Conservation (phyloP, 1,140 invertebrate genomes). For the Doryteuthis pealeii region DNA sequence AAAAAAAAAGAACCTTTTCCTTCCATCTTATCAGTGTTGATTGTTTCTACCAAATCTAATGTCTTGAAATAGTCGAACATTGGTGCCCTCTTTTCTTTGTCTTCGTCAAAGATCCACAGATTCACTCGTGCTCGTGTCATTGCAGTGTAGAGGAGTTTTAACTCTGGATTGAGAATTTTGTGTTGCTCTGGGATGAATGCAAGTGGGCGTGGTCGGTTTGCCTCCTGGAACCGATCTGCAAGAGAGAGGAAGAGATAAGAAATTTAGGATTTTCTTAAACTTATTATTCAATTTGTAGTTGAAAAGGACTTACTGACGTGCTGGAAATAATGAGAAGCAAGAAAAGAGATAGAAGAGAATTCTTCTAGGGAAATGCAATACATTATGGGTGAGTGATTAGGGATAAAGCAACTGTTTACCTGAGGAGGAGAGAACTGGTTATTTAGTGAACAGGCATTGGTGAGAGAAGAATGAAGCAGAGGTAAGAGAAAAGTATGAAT, state of each 20-base stretch:
- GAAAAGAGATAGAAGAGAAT: too few species aligned
- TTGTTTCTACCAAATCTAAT: conserved; percentile 22
- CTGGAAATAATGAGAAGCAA: too few species aligned
- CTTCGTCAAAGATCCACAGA: conserved; percentile 55
- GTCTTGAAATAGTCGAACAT: conserved; percentile 55
- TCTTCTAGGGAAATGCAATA: too few species aligned
- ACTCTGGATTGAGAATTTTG: conserved; percentile 53
- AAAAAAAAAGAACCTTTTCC: too few species aligned
- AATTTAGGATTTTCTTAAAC: neutral
- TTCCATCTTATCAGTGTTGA: too few species aligned
- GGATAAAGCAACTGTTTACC: too few species aligned
- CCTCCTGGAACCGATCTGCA: conserved; percentile 40
- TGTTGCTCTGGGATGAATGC: conserved; percentile 51
- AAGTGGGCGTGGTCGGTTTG: conserved; percentile 43
- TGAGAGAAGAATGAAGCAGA: too few species aligned
- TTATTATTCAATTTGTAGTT: neutral
- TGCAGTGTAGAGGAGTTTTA: conserved; percentile 51
- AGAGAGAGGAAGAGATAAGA: conserved; percentile 13
- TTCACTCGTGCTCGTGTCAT: conserved; percentile 48
- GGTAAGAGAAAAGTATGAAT: too few species aligned
- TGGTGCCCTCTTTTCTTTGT: conserved; percentile 41
- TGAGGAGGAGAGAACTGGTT: too few species aligned
- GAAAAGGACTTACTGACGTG: too few species aligned
- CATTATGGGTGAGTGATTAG: too few species aligned
- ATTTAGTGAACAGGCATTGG: too few species aligned